Evolutionary conservation across 2,888 invertebrate genomes (phyloP).

Genomic region (Xestia xanthographa): DNA sequence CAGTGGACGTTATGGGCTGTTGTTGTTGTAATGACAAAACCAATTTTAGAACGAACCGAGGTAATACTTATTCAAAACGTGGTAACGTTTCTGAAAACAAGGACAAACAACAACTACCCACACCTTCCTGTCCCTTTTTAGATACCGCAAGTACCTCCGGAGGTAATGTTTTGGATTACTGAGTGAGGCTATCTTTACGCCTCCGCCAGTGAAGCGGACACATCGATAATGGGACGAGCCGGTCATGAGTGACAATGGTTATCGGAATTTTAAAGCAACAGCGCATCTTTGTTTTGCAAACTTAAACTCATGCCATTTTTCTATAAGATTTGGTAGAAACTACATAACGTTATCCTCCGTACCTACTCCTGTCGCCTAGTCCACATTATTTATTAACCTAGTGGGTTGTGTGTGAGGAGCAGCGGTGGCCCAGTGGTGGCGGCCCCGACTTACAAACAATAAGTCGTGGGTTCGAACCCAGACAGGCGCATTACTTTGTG

Average conservation of each 20-base stretch:
- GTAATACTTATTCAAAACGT: neutral
- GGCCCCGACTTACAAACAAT: too few relatives aligned
- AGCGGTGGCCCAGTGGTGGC: too few relatives aligned
- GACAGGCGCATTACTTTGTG: too few relatives aligned
- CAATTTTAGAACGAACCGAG: neutral
- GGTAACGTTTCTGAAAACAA: neutral
- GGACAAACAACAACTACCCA: constrained; percentile 10
- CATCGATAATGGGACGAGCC: constrained; percentile 18
- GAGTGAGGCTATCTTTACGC: constrained; percentile 17
- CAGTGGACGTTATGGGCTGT: too few relatives aligned
- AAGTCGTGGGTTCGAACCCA: too few relatives aligned
- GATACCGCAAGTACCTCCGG: constrained; percentile 13
- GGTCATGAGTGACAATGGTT: constrained; percentile 13
- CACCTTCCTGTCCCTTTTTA: constrained; percentile 4
- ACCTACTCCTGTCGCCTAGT: too few relatives aligned
- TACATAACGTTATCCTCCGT: too few relatives aligned
- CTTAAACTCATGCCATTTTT: neutral
- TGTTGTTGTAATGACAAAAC: too few relatives aligned
- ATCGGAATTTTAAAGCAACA: constrained; percentile 4
- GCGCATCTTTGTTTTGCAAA: neutral
- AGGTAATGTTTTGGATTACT: constrained; percentile 40
- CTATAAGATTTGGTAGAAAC: too few relatives aligned
- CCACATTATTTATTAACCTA: too few relatives aligned
- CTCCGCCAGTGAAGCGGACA: constrained; percentile 23
- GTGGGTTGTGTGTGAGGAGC: too few relatives aligned